Evolutionary conservation across 2,888 invertebrate species (phyloP).

Genomic region (Drosophila ustulata): DNA sequence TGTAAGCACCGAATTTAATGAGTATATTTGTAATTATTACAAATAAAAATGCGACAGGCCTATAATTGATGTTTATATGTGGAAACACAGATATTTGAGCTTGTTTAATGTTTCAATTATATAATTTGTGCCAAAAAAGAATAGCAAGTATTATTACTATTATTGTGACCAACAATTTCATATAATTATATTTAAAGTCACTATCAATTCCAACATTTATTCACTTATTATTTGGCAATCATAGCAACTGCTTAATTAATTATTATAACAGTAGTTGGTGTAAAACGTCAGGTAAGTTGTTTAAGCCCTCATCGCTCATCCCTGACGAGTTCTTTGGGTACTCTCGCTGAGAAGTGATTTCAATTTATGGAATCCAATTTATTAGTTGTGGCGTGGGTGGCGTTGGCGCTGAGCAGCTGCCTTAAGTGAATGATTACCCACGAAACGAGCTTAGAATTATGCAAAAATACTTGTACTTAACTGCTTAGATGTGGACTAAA

Average conservation of each 20-base stretch:
- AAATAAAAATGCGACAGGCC: too few species aligned
- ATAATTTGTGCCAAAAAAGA: background rate
- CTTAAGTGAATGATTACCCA: slow-evolving; percentile 77
- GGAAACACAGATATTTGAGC: background rate
- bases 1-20: too few species aligned
- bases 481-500: slow-evolving; percentile 32
- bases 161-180: background rate
- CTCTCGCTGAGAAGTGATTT: slow-evolving; percentile 22
- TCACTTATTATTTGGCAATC: too few species aligned
- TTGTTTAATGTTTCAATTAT: background rate
- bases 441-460: slow-evolving; percentile 61
- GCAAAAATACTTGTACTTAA: slow-evolving; percentile 45
- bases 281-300: background rate
- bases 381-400: slow-evolving; percentile 38
- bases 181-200: background rate
- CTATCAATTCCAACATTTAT: too few species aligned
- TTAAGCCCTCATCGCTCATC: slow-evolving; percentile 28
- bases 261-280: background rate
- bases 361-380: slow-evolving; percentile 45
- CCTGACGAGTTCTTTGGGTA: slow-evolving; percentile 14
- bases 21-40: background rate
- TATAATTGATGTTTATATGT: background rate
- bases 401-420: slow-evolving; percentile 8
- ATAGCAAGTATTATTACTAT: too few species aligned
- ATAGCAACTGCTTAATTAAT: background rate